Evolutionary conservation across 30 jellyfish, hydroid and myxozoan genomes (phyloP), one percentile per base, ranked within the genome.

Genomic region (Hydra vulgaris): DNA sequence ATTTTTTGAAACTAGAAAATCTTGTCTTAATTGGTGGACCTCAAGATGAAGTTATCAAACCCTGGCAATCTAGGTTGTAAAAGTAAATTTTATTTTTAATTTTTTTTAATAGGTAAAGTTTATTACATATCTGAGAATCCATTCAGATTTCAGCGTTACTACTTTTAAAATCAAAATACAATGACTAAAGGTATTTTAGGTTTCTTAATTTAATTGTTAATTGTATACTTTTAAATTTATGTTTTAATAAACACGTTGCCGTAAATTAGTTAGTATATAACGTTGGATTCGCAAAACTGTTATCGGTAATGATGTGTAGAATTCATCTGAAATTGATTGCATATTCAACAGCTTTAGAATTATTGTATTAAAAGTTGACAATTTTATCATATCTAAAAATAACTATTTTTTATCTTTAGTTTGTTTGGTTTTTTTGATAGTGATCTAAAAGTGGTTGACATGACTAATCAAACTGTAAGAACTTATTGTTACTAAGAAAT

Each of bases 11-110:
- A 75, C 21, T 92, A 8, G 74, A 72, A 54, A 83, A 79, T 74
- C 18, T 92, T 20, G 99, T 92, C 18, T 66, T 85, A 26, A 73
- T 92, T 18, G 99, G 99, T 53, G 99, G 99, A 18, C 96, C 96
- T 66, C 95, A 83, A 20, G 99, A 92, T 85, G 99, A 92, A 20
- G 96, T 92, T 26, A 92, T 92, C 18, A 87, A 74, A 74, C 99
- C 99, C 17, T 92, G 99, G 99, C 96, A 92, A 55, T 92, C 99
- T 7, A 92, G 99, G 99, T 92, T 66, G 16, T 40, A 40, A 12
- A 40, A 40, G 5, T 40, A 40, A 40, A 40, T 40, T 12, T 12
- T 40, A 12, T 40, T 40, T 40, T 40, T 40, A 3, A 3, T 5
- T 40, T 40, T 40, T 40, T 40, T n/a, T n/a, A n/a, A n/a, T n/a